Evolutionary conservation across 2,113 vertebrate species (phyloP).

Genomic region (Pyxicephalus adspersus): DNA sequence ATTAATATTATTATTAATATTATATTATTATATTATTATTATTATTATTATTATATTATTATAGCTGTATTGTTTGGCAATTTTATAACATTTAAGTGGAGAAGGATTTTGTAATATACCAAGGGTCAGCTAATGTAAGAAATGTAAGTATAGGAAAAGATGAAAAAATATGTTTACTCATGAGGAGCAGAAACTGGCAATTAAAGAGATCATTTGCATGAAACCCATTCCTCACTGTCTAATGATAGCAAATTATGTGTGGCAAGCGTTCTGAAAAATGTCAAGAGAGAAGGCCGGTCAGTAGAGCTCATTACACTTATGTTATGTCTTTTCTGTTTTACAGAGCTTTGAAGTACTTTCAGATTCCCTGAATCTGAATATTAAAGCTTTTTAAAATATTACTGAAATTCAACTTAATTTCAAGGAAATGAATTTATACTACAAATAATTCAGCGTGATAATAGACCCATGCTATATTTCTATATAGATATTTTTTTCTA

Average conservation of each 20-base stretch:
- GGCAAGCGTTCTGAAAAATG: background rate
- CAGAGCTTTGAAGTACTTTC: conserved; percentile 28
- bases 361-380: conserved; percentile 25
- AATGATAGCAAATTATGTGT: conserved; percentile 29
- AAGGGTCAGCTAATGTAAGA: conserved; percentile 12
- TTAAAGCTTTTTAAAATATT: conserved; percentile 14
- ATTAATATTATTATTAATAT: too few relatives aligned
- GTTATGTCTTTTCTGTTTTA: conserved; percentile 21
- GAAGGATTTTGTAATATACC: background rate
- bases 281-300: conserved; percentile 6
- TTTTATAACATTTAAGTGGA: background rate
- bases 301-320: conserved; percentile 23
- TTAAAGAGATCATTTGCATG: conserved; percentile 31
- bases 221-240: background rate
- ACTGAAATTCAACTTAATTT: conserved; percentile 26
- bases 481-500: background rate
- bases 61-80: background rate
- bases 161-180: conserved; percentile 38
- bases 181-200: conserved; percentile 17
- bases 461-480: background rate
- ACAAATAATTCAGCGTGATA: background rate
- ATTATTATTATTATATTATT: too few relatives aligned
- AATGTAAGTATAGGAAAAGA: conserved; percentile 13
- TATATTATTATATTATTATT: too few relatives aligned
- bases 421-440: background rate